Conservation (phyloP, 2,797 vertebrate genomes). For the Thamnophis elegans region DNA sequence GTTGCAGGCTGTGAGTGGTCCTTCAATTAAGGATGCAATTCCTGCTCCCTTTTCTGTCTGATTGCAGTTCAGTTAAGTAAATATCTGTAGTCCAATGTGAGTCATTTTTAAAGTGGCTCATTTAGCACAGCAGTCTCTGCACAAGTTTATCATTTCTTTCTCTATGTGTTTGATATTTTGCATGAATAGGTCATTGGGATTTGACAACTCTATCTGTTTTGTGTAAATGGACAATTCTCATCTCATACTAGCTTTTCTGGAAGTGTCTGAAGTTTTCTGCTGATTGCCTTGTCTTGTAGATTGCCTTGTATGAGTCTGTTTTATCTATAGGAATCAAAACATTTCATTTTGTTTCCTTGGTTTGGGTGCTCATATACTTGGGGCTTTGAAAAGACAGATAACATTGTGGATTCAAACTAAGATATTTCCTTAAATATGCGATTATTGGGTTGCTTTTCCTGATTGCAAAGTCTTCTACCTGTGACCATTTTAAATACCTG, state of each 20-base stretch:
- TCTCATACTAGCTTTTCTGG: neutral
- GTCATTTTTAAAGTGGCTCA: neutral
- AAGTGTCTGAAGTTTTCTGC: neutral
- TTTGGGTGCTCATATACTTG: neutral
- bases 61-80: neutral
- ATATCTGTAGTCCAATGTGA: neutral
- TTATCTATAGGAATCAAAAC: neutral
- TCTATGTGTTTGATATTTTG: neutral
- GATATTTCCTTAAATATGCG: neutral
- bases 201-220: neutral
- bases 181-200: neutral
- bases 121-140: neutral
- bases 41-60: neutral
- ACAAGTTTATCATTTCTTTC: neutral
- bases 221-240: neutral
- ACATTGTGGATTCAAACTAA: neutral
- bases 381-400: neutral
- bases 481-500: neutral
- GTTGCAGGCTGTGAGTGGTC: neutral
- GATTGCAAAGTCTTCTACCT: neutral
- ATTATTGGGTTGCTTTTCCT: neutral
- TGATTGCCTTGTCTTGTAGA: neutral
- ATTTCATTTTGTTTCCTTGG: neutral
- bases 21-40: neutral
- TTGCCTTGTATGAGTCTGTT: neutral